phyloP scores from a whole-genome alignment of 2,888 invertebrate species.

The Nymphalis c-album region DNA sequence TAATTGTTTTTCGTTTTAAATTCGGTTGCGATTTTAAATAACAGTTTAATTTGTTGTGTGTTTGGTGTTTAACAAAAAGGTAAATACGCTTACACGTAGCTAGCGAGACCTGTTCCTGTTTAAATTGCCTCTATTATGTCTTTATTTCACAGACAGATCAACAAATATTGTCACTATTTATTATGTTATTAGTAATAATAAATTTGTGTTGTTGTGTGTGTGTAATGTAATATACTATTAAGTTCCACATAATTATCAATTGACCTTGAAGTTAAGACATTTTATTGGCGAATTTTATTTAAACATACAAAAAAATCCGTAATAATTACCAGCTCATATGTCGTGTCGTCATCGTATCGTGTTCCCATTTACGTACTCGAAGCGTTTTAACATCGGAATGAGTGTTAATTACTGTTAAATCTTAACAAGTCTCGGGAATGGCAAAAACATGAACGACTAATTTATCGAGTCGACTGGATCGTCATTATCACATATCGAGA shows the following conservation, averaged over 20 bases:
- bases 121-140: slow-evolving; percentile 61
- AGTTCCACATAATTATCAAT: too few relatives aligned
- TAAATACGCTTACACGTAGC: slow-evolving; percentile 52
- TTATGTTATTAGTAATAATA: not conserved
- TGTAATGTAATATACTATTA: too few relatives aligned
- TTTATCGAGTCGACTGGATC: slow-evolving; percentile 48
- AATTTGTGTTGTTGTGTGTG: too few relatives aligned
- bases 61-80: slow-evolving; percentile 47
- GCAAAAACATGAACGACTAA: slow-evolving; percentile 66
- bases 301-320: not conserved
- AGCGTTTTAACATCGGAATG: slow-evolving; percentile 55
- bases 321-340: not conserved
- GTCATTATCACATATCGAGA: slow-evolving; percentile 58
- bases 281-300: not conserved
- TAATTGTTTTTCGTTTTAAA: slow-evolving; percentile 41
- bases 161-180: not conserved
- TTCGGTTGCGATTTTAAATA: slow-evolving; percentile 55
- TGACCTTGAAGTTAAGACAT: not conserved
- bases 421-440: slow-evolving; percentile 48
- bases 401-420: slow-evolving; percentile 58
- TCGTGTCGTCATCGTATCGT: not conserved
- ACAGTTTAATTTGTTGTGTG: slow-evolving; percentile 46
- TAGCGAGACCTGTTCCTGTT: slow-evolving; percentile 55
- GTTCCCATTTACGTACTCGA: slow-evolving; percentile 27
- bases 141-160: slow-evolving; percentile 56